phyloP scores from a whole-genome alignment of 2,888 invertebrate genomes.

The Eupithecia abbreviata region DNA sequence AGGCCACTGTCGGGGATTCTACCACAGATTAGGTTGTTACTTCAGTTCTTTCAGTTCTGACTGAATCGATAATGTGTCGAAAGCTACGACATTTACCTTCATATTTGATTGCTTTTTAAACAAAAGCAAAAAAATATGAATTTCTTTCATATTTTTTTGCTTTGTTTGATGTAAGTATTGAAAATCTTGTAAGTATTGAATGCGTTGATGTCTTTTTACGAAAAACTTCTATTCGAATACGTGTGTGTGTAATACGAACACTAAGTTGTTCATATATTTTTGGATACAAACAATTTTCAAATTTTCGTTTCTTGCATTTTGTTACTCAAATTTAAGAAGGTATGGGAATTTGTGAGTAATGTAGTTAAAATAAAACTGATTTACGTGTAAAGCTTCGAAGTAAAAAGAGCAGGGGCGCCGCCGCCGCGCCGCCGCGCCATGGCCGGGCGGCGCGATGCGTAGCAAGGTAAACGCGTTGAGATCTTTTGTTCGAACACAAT shows the following conservation, averaged over 20 bases:
- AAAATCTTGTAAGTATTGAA: neutral
- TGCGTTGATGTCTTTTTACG: neutral
- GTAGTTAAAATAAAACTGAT: neutral
- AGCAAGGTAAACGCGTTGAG: conserved; percentile 48
- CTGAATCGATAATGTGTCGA: neutral
- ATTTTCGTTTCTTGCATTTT: neutral
- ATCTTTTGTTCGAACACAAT: conserved; percentile 47
- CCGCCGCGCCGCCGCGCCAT: too few species aligned
- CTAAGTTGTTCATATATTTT: neutral
- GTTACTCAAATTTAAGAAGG: neutral
- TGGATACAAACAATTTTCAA: neutral
- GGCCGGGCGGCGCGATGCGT: conserved; percentile 3
- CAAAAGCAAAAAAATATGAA: too few species aligned
- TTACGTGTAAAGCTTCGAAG: neutral
- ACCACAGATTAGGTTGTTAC: neutral
- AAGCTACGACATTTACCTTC: neutral
- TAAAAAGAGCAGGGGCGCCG: neutral
- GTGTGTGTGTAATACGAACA: neutral
- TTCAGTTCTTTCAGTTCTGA: neutral
- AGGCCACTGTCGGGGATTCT: neutral
- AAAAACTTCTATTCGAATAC: neutral
- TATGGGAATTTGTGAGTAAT: neutral
- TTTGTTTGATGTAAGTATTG: too few species aligned
- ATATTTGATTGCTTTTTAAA: too few species aligned
- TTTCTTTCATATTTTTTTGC: neutral